Evolutionary conservation across 2,888 invertebrate species (phyloP).

Genomic region (Eupeodes latifasciatus): DNA sequence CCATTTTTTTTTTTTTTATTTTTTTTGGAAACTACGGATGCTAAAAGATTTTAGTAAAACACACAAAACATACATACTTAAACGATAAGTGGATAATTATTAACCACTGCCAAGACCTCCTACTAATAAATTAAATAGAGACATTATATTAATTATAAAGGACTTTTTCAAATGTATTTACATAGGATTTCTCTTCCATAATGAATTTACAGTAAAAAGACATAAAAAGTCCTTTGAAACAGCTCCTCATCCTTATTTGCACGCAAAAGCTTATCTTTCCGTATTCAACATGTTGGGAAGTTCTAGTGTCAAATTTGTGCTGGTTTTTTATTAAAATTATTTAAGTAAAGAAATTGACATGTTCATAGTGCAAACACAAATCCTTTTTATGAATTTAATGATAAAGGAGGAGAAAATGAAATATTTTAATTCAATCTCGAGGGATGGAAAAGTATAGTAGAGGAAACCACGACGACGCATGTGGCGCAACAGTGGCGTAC

Average conservation of each 20-base stretch:
- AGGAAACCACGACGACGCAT: no score
- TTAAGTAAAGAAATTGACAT: neutral
- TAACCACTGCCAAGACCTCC: no score
- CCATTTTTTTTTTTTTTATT: no score
- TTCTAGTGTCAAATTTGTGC: neutral
- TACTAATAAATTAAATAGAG: neutral
- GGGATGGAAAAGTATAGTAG: no score
- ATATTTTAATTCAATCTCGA: no score
- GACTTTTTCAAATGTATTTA: slow-evolving; percentile 12
- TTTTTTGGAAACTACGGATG: no score
- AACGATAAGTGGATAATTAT: no score
- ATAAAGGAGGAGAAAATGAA: no score
- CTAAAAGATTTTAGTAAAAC: no score
- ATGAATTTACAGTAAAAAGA: neutral
- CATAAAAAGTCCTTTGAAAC: neutral
- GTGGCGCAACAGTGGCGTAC: no score
- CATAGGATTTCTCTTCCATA: neutral
- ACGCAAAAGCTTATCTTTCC: neutral
- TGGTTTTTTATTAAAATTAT: neutral
- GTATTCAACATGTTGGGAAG: slow-evolving; percentile 14
- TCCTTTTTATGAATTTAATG: no score
- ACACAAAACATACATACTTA: no score
- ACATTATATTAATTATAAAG: slow-evolving; percentile 1
- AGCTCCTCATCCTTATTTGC: neutral
- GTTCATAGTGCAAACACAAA: neutral